Base-by-base conservation (phyloP, 2,888 invertebrate species). In the Melanostoma scalare region DNA sequence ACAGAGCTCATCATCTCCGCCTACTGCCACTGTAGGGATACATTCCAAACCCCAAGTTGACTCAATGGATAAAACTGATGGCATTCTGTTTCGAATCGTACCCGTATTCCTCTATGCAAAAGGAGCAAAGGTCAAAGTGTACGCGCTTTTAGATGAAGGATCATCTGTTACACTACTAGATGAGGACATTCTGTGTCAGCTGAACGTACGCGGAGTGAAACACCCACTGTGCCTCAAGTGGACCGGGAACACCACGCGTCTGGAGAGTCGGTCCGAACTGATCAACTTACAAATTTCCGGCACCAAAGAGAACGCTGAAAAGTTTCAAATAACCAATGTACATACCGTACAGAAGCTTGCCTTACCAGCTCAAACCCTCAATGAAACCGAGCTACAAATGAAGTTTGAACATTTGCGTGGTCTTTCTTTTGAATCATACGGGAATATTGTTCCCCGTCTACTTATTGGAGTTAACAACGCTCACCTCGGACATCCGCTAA, bases 401-500 rank as follows among this genome's bases (percentile, higher is more conserved):
- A 50, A 5, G 38, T 58, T 35, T 46, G 20, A 46, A 8, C 44
- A 69, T 8, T 10, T 69, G 2, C 20, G 36, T 2, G 42, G 53
- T 4, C 3, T 42, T 6, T 9, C 30, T 1, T 20, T 69, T 4
- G 38, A 36, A 0, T 56, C 56, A 1, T 69, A 69, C 2, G 8
- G 0, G 3, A 10, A 56, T n/a, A 46, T 40, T 6, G 38, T 40
- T 8, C 46, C 63, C 2, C 35, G 36, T 6, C 3, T 73, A 0
- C 63, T 73, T 6, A 42, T 63, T 4, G 73, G 63, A 3, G 40
- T 72, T 6, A 40, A 72, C 10, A 52, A 63, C 8, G 38, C 9
- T 20, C 61, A 73, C 2, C 36, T 65, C 6, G 55, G 46, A 5
- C 20, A n/a, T 31, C 30, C 78, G 2, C 6, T 65, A 2, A 67